Base-by-base conservation (phyloP, 2,888 invertebrate species). In the Acrocyrtus sp. region DNA sequence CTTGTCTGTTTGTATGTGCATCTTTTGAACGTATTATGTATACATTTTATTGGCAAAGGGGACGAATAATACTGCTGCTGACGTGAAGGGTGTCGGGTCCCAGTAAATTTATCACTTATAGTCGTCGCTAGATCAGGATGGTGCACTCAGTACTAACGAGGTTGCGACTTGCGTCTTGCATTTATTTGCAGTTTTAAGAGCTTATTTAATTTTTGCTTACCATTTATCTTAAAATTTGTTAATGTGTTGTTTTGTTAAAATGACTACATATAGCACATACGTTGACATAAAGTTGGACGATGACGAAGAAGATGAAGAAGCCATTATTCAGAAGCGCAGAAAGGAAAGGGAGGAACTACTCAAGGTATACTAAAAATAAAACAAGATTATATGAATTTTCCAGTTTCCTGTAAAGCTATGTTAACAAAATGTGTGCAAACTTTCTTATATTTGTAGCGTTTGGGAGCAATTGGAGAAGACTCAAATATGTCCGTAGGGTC, bases 281-380 rank as follows among this genome's bases (percentile, higher is more conserved):
- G 60, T 84, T 27, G 82, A 93, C 81, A 90, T 94, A 63, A 90
- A 92, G 82, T 88, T 93, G 19, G 88, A 90, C 51, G 90, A 92
- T 73, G 94, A 95, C 74, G 94, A 94, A 78, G 95, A 96, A 84
- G 94, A 95, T 81, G 97, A 97, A 83, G 95, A 97, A 83, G 91
- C 91, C 81, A 94, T 96, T 80, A 98, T 98, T 83, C 94, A 96
- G 83, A 89, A 89, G 82, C 87, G 95, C 79, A 88, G 97, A 74
- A 92, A 93, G 82, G 92, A 95, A 82, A 87, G 97, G 45, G 95
- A 96, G 84, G 94, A 93, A 83, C 86, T 98, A 5, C 83, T 96
- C 68, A 92, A 92, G 88, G 94, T 93, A 86, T 4, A 22, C 10
- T 68, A 45, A 50, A 51, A 10, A 19, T 19, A 21, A 19, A 19